Evolutionary conservation across 2,888 invertebrate species (phyloP).

Genomic region (Ethmia dodecea): DNA sequence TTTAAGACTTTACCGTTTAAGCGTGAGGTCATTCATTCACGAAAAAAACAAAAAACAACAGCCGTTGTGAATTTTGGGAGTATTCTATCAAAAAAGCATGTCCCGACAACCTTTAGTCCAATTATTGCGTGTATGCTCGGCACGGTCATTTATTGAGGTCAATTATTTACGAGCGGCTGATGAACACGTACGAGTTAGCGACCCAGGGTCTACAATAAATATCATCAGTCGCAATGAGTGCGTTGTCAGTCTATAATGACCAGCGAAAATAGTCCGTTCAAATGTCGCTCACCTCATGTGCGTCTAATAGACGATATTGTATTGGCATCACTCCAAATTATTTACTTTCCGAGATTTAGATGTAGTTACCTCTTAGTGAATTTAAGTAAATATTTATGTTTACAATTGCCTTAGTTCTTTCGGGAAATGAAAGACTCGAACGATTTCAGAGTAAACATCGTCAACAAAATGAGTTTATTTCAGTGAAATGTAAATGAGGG

Average conservation of each 20-base stretch:
- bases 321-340: constrained; percentile 59
- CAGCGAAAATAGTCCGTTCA: constrained; percentile 55
- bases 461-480: constrained; percentile 3
- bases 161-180: constrained; percentile 12
- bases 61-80: too few species aligned
- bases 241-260: constrained; percentile 39
- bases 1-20: too few species aligned
- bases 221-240: constrained; percentile 18
- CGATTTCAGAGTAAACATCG: constrained; percentile 4
- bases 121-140: too few species aligned
- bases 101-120: too few species aligned
- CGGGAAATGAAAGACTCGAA: neutral
- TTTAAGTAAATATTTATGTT: constrained; percentile 44
- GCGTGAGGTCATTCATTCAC: too few species aligned
- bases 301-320: constrained; percentile 48
- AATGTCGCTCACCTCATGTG: constrained; percentile 64
- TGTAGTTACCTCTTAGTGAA: constrained; percentile 25
- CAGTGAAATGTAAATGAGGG: constrained; percentile 1
- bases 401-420: constrained; percentile 16
- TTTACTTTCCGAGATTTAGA: constrained; percentile 42
- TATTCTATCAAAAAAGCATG: too few species aligned
- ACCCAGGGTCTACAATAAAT: constrained; percentile 17
- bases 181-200: constrained; percentile 4
- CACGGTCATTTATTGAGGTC: constrained; percentile 10
- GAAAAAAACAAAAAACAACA: too few species aligned